Evolutionary conservation across 2,797 vertebrate species (phyloP), one percentile per base, ranked within the genome.

Genomic region (Phrynocephalus vlangalii): DNA sequence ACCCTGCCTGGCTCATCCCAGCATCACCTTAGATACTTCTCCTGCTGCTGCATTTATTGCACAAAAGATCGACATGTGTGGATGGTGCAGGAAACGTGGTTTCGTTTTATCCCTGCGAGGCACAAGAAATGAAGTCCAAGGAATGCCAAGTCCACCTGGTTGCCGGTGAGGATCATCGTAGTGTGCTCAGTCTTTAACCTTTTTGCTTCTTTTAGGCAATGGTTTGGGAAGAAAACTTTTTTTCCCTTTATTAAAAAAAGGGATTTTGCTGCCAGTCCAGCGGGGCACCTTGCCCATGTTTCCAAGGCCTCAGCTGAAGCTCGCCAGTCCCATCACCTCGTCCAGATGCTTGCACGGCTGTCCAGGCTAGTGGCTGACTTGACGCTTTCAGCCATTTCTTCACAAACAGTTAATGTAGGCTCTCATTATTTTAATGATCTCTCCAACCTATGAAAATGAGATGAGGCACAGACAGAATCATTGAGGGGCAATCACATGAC

Each of bases 401-500:
- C 95, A 98, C 98, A 0, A 99, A 99, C 98, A 98, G 96, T 98
- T 99, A 93, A 99, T 99, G 95, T 99, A 99, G 4, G 98, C 98
- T 94, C 98, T 99, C 98, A 99, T 98, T 94, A 99, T 98, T 96
- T 99, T 99, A 73, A 98, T 97, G 95, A 99, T 98, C 94, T 99
- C 98, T 0, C 98, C 98, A 48, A 98, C 98, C 98, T 99, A 93
- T 1, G 83, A 71, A 91, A 9, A 72, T 70, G 90, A 84, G 73
- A 92, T 68, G 13, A 38, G 52, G n/a, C 11, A 30, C 44, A 24
- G 30, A 66, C 70, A 60, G 24, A 83, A 70, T 26, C 30, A 15
- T 24, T 70, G 13, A 0, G 15, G 13, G 13, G 18, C 11, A 10
- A 38, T 73, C 30, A 33, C 30, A 56, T 7, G 28, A 28, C 52